Percentiles rank a stretch among this genome's conserved stretches.
These are phyloP conservation scores for Onthophagus sagittarius DNA, from an alignment of 2,888 invertebrate genomes.

Conservation along the genomic window DNA sequence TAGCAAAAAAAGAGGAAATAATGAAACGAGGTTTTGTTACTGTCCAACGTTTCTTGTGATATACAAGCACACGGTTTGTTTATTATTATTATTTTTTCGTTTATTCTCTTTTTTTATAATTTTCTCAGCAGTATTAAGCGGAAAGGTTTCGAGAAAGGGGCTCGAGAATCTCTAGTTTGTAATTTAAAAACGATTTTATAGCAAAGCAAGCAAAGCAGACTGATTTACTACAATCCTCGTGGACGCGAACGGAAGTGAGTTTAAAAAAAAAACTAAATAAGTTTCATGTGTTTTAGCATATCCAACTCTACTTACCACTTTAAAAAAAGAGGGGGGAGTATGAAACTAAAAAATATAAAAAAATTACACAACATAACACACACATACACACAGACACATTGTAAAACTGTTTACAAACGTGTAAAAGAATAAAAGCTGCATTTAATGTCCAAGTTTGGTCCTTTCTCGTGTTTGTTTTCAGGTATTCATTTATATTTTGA, in stretches of 20 bases:
- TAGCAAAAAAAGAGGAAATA: constrained; percentile 22
- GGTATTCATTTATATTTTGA: constrained; percentile 3
- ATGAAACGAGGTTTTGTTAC: constrained; percentile 28
- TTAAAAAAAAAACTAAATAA: constrained; percentile 19
- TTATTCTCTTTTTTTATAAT: neutral
- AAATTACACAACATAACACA: neutral
- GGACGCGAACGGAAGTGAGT: constrained; percentile 29
- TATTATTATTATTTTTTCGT: neutral
- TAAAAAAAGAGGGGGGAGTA: constrained; percentile 11
- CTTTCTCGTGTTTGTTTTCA: constrained; percentile 10
- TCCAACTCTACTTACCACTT: constrained; percentile 31
- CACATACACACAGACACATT: constrained; percentile 29
- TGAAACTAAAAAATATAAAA: neutral
- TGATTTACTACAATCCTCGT: constrained; percentile 29
- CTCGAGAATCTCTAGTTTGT: constrained; percentile 31
- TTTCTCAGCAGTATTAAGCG: constrained; percentile 31
- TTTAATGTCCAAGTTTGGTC: constrained; percentile 29
- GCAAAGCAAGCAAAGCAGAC: constrained; percentile 17
- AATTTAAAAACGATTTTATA: constrained; percentile 23
- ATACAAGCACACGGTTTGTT: constrained; percentile 33
- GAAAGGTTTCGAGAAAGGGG: constrained; percentile 17
- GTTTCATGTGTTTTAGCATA: constrained; percentile 34
- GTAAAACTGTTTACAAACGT: constrained; percentile 35
- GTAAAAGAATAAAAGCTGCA: constrained; percentile 31
- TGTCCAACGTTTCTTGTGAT: constrained; percentile 34